Evolutionary conservation across 1,140 invertebrate genomes (phyloP).

Genomic region (honey bee (Apis mellifera)): Amel_HAv3.1 CM009941.2:11652001-11652500

Average conservation of each 20-base stretch:
- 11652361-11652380: not conserved
- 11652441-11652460: not conserved
- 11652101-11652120: not conserved
- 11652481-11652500: not conserved
- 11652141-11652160: not conserved
- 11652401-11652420: not conserved
- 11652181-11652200: not conserved
- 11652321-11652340: too few relatives aligned
- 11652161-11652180: not conserved
- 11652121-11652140: not conserved
- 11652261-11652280: too few relatives aligned
- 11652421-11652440: not conserved
- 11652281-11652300: too few relatives aligned
- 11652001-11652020: not conserved
- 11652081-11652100: not conserved
- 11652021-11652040: too few relatives aligned
- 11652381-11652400: not conserved
- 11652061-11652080: too few relatives aligned
- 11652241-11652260: not conserved
- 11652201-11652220: not conserved
- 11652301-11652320: too few relatives aligned
- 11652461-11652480: not conserved
- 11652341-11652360: not conserved
- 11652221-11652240: too few relatives aligned
- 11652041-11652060: too few relatives aligned